phyloP scores from a whole-genome alignment of 2,888 invertebrate genomes.

The Erannis defoliaria region DNA sequence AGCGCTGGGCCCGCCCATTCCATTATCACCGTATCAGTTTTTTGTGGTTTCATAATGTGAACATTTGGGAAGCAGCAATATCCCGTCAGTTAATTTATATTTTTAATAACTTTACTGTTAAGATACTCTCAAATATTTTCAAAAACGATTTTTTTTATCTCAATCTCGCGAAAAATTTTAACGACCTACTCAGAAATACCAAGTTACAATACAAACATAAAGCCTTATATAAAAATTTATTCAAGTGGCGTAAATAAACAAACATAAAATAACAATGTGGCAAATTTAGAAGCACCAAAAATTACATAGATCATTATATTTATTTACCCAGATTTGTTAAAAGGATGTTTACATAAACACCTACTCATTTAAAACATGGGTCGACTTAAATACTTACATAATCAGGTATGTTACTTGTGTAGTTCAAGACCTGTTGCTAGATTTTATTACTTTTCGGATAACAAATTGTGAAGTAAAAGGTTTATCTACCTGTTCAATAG shows the following conservation, averaged over 20 bases:
- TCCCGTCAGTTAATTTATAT: too few relatives aligned
- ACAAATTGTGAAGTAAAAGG: not conserved
- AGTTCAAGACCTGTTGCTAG: not conserved
- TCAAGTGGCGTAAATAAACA: slow-evolving; percentile 12
- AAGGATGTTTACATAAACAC: slow-evolving; percentile 11
- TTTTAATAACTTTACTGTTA: too few relatives aligned
- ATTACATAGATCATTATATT: slow-evolving; percentile 14
- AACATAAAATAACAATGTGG: slow-evolving; percentile 11
- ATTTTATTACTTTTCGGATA: not conserved
- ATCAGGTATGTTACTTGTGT: not conserved
- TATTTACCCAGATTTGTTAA: slow-evolving; percentile 16
- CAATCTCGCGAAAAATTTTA: too few relatives aligned
- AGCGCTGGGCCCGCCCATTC: too few relatives aligned
- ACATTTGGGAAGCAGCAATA: too few relatives aligned
- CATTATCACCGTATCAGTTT: too few relatives aligned
- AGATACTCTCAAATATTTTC: too few relatives aligned
- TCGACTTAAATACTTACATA: slow-evolving; percentile 3
- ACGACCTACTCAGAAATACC: too few relatives aligned
- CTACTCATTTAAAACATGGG: slow-evolving; percentile 1
- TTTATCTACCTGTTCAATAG: too few relatives aligned
- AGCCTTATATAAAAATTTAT: slow-evolving; percentile 11
- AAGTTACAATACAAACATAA: too few relatives aligned
- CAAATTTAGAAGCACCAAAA: slow-evolving; percentile 10
- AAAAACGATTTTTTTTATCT: too few relatives aligned
- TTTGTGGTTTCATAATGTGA: too few relatives aligned